These are phyloP conservation scores for Agriopis aurantiaria DNA, from an alignment of 2,888 invertebrate genomes.

Conservation along the genomic window DNA sequence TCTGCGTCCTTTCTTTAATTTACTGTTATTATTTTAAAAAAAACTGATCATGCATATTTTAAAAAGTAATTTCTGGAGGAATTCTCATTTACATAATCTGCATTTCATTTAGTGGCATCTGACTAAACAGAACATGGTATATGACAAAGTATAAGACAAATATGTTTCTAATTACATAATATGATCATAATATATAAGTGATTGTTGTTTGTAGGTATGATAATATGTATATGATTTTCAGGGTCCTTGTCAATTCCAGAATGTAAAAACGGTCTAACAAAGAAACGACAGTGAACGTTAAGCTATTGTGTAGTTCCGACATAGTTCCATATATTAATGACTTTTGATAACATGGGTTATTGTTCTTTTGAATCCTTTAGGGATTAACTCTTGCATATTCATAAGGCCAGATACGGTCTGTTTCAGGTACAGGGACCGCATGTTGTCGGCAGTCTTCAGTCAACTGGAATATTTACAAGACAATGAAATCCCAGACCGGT, in stretches of 20 bases:
- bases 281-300: conserved; percentile 15
- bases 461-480: conserved; percentile 59
- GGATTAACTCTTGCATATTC: conserved; percentile 60
- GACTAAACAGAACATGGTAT: no score
- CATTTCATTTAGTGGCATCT: no score
- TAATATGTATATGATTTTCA: not conserved
- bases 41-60: no score
- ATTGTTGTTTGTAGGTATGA: not conserved
- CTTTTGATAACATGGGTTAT: conserved; percentile 23
- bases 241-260: not conserved
- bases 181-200: no score
- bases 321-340: conserved; percentile 18
- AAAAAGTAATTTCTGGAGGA: no score
- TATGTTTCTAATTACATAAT: no score
- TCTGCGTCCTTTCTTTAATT: not conserved
- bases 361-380: conserved; percentile 27
- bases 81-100: no score
- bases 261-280: not conserved
- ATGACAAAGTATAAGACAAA: no score
- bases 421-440: conserved; percentile 64
- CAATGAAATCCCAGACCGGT: conserved; percentile 55
- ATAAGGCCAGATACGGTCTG: conserved; percentile 44
- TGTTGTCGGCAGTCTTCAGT: conserved; percentile 67
- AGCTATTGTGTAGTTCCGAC: conserved; percentile 1
- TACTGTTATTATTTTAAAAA: no score